Conservation (phyloP, 2,113 vertebrate species). For the Hassar affinis region DNA sequence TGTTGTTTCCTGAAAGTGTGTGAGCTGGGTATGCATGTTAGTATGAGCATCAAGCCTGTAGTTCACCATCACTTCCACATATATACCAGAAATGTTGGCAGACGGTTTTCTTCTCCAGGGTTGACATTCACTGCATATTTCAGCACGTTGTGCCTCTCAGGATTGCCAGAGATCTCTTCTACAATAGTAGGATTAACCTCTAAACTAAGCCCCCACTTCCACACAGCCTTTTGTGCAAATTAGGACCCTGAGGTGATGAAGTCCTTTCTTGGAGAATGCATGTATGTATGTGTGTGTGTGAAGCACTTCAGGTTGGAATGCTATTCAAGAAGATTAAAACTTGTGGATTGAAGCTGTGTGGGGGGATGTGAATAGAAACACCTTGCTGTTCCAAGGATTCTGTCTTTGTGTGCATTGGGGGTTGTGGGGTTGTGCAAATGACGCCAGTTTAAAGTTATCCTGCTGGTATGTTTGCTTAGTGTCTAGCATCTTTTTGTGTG, state of each 20-base stretch:
- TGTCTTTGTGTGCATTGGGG: slow-evolving; percentile 16
- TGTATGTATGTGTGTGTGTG: slow-evolving; percentile 30
- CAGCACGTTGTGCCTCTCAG: slow-evolving; percentile 20
- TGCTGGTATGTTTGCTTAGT: slow-evolving; percentile 46
- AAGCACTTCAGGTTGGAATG: slow-evolving; percentile 49
- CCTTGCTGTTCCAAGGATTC: slow-evolving; percentile 3
- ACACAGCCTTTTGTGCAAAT: slow-evolving; percentile 35
- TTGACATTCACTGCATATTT: slow-evolving; percentile 55
- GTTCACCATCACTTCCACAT: slow-evolving; percentile 7
- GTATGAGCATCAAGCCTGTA: neutral
- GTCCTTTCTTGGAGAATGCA: slow-evolving; percentile 29
- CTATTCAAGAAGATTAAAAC: slow-evolving; percentile 35
- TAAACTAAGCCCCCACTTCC: slow-evolving; percentile 48
- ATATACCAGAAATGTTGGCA: slow-evolving; percentile 30
- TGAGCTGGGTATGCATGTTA: neutral
- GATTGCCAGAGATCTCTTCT: slow-evolving; percentile 32
- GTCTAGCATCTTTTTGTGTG: slow-evolving; percentile 35
- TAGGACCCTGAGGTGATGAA: slow-evolving; percentile 47
- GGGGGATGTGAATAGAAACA: slow-evolving; percentile 38
- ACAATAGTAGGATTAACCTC: slow-evolving; percentile 52
- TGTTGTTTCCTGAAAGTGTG: neutral
- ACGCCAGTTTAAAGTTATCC: slow-evolving; percentile 8
- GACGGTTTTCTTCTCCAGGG: slow-evolving; percentile 23
- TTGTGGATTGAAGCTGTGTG: slow-evolving; percentile 18
- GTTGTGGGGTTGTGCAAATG: slow-evolving; percentile 26